Base-by-base conservation (phyloP, 2,888 invertebrate genomes). In the Tyria jacobaeae region DNA sequence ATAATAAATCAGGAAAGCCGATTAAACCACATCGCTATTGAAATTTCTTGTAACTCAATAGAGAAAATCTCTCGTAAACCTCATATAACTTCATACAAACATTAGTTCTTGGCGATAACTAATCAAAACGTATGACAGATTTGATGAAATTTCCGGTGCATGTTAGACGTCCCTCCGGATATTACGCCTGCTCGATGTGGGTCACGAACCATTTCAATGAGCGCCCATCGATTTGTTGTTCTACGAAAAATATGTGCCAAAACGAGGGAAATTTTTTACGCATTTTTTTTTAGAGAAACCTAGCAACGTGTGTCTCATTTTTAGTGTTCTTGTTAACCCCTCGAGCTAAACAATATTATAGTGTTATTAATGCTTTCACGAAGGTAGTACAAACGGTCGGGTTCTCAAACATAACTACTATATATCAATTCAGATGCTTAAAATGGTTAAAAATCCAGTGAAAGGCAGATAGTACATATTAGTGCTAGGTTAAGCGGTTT, bases 131-230 rank as follows among this genome's bases (percentile, higher is more conserved):
- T 72, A 57, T 71, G 82, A 69, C 73, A 79, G 84, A 86, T 85
- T 84, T 87, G 85, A 86, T 87, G 86, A 85, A 87, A 88, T 85
- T 83, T 88, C 88, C 88, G 84, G 77, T 59, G 70, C 49, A 61
- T 66, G 64, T 64, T 65, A 55, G 64, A 63, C 57, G 56, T 41
- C 70, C 65, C 64, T 70, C 77, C 88, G 88, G 88, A 88, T 86
- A 88, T 88, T 88, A 79, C 83, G 72, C 69, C 75, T 65, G 72
- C 73, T 72, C 69, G 9, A 64, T 68, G 64, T 74, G 71, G 74
- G 71, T 71, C 74, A 71, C 63, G 63, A 58, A 57, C 70, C 70
- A 66, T 71, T 66, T 60, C 67, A 68, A 64, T 72, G 64, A 62
- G 34, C 48, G 54, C 49, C 27, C 63, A 70, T 70, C 66, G 75